Evolutionary conservation across 2,797 vertebrate species (phyloP).

Genomic region (Acanthurus lineatus): DNA sequence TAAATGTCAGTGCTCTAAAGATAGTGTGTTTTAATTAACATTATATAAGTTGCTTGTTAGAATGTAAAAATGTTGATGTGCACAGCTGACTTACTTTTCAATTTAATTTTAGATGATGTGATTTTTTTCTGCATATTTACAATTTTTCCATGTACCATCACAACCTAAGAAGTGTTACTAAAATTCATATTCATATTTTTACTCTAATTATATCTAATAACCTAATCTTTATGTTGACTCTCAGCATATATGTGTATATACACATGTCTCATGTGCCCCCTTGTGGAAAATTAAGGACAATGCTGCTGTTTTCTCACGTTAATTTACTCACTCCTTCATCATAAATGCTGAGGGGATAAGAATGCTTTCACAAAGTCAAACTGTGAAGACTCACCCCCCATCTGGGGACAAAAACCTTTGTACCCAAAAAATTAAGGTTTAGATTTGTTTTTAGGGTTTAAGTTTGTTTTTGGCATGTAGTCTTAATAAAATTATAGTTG

Average conservation of each 20-base stretch:
- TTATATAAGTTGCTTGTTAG: no score
- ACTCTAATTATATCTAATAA: not conserved
- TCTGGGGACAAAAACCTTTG: not conserved
- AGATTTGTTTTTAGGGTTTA: not conserved
- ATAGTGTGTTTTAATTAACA: no score
- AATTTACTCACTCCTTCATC: not conserved
- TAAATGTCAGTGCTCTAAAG: no score
- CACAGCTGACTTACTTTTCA: no score
- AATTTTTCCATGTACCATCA: not conserved
- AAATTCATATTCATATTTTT: not conserved
- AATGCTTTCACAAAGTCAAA: not conserved
- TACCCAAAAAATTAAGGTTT: not conserved
- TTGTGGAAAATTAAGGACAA: conserved; percentile 51
- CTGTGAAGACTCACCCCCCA: not conserved
- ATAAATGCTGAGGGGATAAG: not conserved
- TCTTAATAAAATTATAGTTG: not conserved
- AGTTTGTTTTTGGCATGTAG: no score
- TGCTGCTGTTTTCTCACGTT: conserved; percentile 29
- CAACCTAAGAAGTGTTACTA: not conserved
- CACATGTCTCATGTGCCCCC: conserved; percentile 48
- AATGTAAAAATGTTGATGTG: no score
- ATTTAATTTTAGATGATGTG: no score
- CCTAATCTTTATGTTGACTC: not conserved
- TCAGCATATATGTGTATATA: not conserved
- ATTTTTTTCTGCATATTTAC: not conserved